Base-by-base conservation (phyloP, 2,113 vertebrate genomes). In the Eurystomus gularis region DNA sequence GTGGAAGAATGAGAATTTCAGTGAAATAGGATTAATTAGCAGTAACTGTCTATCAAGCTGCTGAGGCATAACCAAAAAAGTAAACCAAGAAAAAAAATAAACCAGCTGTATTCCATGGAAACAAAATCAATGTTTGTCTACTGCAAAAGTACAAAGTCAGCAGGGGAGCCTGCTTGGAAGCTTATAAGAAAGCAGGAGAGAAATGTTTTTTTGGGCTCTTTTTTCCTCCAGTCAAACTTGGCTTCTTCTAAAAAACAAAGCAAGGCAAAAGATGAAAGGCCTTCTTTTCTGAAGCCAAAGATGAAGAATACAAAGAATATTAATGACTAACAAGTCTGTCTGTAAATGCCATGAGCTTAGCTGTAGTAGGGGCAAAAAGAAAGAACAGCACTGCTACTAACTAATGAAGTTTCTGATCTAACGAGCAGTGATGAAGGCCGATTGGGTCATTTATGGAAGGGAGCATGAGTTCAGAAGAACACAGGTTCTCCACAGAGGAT, bases 281-380 rank as follows among this genome's bases (percentile, higher is more conserved):
- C 86, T 52, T 58, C 90, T 96, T 66, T 91, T 94, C 80, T 92
- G 88, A 96, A 97, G 95, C 96, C 91, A 95, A 90, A 89, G 95
- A 96, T 91, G 95, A 95, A 95, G 94, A 94, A 94, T 94, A 97
- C 73, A 94, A 96, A 94, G 95, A 94, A 94, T 94, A 96, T 92
- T 94, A 96, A 97, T 89, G 96, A 95, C 95, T 94, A 95, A 96
- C 90, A 88, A 83, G 77, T 86, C 92, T 90, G 82, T 39, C 85
- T 92, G 88, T 58, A 94, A 96, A 86, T 28, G 80, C 94, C 91
- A 89, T 16, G 57, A 95, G 94, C 61, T 94, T 79, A 76, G 77
- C 52, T 60, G 44, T 29, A 91, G 65, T 35, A 84, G 58, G 55
- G 57, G 93, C 92, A 88, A 76, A 90, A 90, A 92, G 64, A 57